Percentiles rank a stretch among this genome's conserved stretches.
Evolutionary conservation across 2,113 vertebrate genomes (phyloP).

Genomic region (Arenaria interpres): DNA sequence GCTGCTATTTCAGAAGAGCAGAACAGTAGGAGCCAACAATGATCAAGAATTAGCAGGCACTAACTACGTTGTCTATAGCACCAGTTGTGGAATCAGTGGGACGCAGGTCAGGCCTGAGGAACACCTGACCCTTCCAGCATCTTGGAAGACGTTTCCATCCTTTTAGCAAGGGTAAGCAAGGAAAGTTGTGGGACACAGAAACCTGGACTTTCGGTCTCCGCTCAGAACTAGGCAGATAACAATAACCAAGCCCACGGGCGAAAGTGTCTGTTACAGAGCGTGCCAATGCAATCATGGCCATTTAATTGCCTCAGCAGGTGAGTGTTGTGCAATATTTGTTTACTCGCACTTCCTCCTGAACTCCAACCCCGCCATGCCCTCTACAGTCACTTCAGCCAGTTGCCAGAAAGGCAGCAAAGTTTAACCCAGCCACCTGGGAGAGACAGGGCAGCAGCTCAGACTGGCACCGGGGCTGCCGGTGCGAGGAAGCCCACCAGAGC

Average conservation of each 20-base stretch:
- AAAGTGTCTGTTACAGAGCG: neutral
- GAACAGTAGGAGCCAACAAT: neutral
- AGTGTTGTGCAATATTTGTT: neutral
- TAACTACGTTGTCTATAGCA: neutral
- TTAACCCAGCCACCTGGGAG: neutral
- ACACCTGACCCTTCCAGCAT: neutral
- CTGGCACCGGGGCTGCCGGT: fast-evolving
- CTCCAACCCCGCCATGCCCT: neutral
- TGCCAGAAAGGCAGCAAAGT: neutral
- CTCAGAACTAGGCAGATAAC: neutral
- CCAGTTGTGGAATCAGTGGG: fast-evolving
- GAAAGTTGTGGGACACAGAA: neutral
- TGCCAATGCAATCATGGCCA: neutral
- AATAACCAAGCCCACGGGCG: neutral
- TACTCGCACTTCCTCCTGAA: neutral
- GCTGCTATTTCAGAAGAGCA: neutral
- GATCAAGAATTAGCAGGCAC: fast-evolving
- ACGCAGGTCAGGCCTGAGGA: neutral
- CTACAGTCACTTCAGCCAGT: neutral
- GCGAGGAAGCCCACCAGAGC: fast-evolving
- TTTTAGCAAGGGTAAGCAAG: neutral
- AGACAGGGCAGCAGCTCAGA: neutral
- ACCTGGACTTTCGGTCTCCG: neutral
- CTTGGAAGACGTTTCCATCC: neutral
- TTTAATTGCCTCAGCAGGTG: neutral